Conservation (phyloP, 2,797 vertebrate species). For the Poecilia gillii region DNA sequence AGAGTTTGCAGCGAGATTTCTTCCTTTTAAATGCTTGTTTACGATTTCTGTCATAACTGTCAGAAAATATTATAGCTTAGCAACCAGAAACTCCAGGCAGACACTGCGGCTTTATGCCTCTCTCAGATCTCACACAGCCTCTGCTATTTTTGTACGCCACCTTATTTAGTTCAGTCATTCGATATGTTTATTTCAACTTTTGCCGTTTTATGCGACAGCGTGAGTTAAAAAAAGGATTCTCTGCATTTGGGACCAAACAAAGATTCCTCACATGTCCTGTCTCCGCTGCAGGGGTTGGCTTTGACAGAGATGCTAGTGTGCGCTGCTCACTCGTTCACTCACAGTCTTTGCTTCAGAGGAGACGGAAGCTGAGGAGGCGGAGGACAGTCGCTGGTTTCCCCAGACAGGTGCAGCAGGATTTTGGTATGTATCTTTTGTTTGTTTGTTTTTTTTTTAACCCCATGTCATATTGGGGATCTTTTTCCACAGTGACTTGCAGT, state of each 20-base stretch:
- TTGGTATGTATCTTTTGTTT: slow-evolving; percentile 80
- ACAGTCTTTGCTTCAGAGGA: slow-evolving; percentile 96
- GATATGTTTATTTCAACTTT: slow-evolving; percentile 1
- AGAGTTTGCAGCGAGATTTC: slow-evolving; percentile 11
- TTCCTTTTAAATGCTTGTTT: neutral
- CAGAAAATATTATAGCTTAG: slow-evolving; percentile 1
- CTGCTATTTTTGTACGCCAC: slow-evolving; percentile 39
- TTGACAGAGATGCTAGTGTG: slow-evolving; percentile 99
- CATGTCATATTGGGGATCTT: neutral
- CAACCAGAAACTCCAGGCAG: slow-evolving; percentile 5
- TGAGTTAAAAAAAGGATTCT: slow-evolving; percentile 49
- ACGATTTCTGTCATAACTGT: neutral
- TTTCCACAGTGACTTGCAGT: neutral
- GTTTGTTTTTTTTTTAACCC: no score
- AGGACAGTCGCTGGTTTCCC: slow-evolving; percentile 95
- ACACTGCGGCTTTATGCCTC: slow-evolving; percentile 2
- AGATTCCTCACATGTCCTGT: slow-evolving; percentile 74
- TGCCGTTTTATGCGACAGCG: slow-evolving; percentile 29
- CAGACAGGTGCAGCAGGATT: slow-evolving; percentile 93
- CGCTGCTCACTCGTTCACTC: slow-evolving; percentile 98
- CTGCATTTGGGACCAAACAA: slow-evolving; percentile 56
- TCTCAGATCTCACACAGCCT: slow-evolving; percentile 14
- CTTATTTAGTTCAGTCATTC: slow-evolving; percentile 13
- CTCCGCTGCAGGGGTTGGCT: slow-evolving; percentile 91
- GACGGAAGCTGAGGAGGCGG: slow-evolving; percentile 95